These are phyloP conservation scores for Gallinago undulata DNA, from an alignment of 2,113 vertebrate species.

Conservation along the genomic window DNA sequence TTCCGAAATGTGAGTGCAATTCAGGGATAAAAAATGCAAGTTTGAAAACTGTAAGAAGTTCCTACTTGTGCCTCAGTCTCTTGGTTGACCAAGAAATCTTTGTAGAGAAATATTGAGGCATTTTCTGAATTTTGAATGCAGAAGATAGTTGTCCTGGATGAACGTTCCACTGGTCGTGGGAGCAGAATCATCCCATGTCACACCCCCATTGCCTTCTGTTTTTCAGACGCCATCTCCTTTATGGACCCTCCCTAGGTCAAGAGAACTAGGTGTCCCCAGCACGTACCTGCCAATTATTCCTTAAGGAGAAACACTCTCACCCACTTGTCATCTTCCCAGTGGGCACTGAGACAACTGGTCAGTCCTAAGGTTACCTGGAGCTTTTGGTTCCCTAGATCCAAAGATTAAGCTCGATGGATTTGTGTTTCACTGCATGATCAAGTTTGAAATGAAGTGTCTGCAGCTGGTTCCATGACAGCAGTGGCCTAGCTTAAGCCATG, in stretches of 20 bases:
- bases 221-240: neutral
- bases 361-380: neutral
- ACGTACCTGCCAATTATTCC: neutral
- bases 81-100: neutral
- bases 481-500: neutral
- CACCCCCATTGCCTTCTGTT: neutral
- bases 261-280: neutral
- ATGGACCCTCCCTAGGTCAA: neutral
- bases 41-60: neutral
- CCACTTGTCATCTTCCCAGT: neutral
- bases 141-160: neutral
- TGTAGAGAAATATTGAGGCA: neutral
- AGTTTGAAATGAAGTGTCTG: neutral
- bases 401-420: neutral
- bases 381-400: neutral
- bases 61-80: neutral
- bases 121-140: neutral
- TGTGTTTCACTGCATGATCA: neutral
- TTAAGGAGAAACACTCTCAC: neutral
- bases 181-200: neutral
- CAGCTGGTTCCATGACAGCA: neutral
- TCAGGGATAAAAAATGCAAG: neutral
- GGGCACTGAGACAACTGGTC: neutral
- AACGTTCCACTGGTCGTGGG: accelerated
- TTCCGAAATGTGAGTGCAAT: neutral